phyloP scores from a whole-genome alignment of 2,113 vertebrate species.

The human region GRCh38 chr6:34126501-34127000 shows the following conservation, averaged over 20 bases:
- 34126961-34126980: not conserved
- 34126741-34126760: not conserved
- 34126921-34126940: rapidly evolving
- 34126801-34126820: not conserved
- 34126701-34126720: not conserved
- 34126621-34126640: not conserved
- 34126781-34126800: not conserved
- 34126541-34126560: not conserved
- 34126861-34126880: not conserved
- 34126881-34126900: not conserved
- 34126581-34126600: not conserved
- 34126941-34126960: no score
- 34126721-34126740: no score
- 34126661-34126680: not conserved
- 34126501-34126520: not conserved
- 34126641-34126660: not conserved
- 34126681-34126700: rapidly evolving
- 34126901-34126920: rapidly evolving
- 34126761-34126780: not conserved
- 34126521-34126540: not conserved
- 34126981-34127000: not conserved
- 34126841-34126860: not conserved
- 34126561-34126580: not conserved
- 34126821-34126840: not conserved
- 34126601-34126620: not conserved